Evolutionary conservation across 64 coral and sea anemone species (phyloP).

Genomic region (Trachythela sp.): DNA sequence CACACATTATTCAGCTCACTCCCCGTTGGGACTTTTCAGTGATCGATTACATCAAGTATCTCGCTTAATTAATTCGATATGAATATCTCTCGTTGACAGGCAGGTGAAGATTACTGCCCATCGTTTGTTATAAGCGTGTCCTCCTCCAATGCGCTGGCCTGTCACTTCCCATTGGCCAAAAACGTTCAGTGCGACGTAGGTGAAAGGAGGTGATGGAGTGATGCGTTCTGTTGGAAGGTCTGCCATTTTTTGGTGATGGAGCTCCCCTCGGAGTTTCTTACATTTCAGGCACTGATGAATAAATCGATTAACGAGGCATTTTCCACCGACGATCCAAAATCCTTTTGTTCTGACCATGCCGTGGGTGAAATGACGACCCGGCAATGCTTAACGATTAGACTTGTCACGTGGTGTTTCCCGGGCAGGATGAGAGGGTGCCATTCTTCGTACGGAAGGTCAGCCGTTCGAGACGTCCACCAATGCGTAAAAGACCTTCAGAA

Average conservation of each 20-base stretch:
- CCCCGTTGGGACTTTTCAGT: no score
- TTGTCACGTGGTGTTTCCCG: slow-evolving; percentile 37
- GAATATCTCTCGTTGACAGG: slow-evolving; percentile 39
- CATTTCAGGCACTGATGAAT: slow-evolving; percentile 4
- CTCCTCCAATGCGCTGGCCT: slow-evolving; percentile 35
- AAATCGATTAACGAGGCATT: neutral
- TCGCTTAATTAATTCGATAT: slow-evolving; percentile 49
- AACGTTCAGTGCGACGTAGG: slow-evolving; percentile 30
- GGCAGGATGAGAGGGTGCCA: slow-evolving; percentile 42
- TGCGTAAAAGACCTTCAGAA: no score
- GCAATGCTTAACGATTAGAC: slow-evolving; percentile 32
- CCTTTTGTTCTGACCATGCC: slow-evolving; percentile 30
- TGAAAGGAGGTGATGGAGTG: slow-evolving; percentile 9
- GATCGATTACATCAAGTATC: neutral
- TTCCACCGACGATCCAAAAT: slow-evolving; percentile 46
- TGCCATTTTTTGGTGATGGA: slow-evolving; percentile 25
- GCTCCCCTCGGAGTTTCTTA: slow-evolving; percentile 9
- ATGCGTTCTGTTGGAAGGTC: slow-evolving; percentile 30
- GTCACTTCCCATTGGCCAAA: slow-evolving; percentile 33
- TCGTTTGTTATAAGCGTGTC: slow-evolving; percentile 27
- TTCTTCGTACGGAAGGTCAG: neutral
- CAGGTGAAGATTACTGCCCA: slow-evolving; percentile 51
- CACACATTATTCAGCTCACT: no score
- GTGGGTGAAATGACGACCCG: slow-evolving; percentile 38
- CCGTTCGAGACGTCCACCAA: no score